phyloP scores from a whole-genome alignment of 2,888 invertebrate genomes.

The Eilema griseolum region DNA sequence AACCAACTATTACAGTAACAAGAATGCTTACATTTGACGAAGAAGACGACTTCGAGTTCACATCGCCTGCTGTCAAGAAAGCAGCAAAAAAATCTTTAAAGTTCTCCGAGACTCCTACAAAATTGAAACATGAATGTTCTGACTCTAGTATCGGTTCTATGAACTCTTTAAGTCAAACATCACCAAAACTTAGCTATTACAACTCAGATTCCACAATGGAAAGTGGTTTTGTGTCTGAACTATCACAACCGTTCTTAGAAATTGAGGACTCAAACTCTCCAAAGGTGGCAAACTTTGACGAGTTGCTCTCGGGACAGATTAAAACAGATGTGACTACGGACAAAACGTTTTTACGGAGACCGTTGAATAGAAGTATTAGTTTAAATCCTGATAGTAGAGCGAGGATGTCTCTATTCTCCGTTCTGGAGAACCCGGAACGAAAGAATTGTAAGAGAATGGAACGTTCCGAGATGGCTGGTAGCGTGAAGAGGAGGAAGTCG shows the following conservation, averaged over 20 bases:
- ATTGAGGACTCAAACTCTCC: conserved; percentile 79
- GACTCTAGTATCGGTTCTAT: conserved; percentile 75
- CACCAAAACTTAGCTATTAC: conserved; percentile 62
- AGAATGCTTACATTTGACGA: conserved; percentile 80
- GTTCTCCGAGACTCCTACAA: conserved; percentile 73
- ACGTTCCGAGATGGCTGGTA: conserved; percentile 70
- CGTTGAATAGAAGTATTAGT: conserved; percentile 71
- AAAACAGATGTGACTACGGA: conserved; percentile 63
- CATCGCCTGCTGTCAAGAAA: conserved; percentile 71
- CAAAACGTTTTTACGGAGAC: conserved; percentile 56
- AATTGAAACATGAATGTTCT: conserved; percentile 69
- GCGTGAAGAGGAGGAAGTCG: conserved; percentile 72
- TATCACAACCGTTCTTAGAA: conserved; percentile 79
- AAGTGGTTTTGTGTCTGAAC: conserved; percentile 80
- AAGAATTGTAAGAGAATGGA: conserved; percentile 89
- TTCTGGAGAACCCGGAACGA: conserved; percentile 69
- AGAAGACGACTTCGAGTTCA: conserved; percentile 77
- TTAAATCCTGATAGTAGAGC: conserved; percentile 70
- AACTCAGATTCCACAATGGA: conserved; percentile 79
- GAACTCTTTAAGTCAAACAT: conserved; percentile 61
- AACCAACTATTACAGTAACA: conserved; percentile 64
- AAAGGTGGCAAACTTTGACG: conserved; percentile 74
- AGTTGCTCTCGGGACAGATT: conserved; percentile 74
- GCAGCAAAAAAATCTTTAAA: conserved; percentile 78
- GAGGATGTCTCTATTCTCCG: conserved; percentile 65